Evolutionary conservation across 2,888 invertebrate genomes (phyloP), one percentile per base, ranked within the genome.

Genomic region (Ophraella communa): DNA sequence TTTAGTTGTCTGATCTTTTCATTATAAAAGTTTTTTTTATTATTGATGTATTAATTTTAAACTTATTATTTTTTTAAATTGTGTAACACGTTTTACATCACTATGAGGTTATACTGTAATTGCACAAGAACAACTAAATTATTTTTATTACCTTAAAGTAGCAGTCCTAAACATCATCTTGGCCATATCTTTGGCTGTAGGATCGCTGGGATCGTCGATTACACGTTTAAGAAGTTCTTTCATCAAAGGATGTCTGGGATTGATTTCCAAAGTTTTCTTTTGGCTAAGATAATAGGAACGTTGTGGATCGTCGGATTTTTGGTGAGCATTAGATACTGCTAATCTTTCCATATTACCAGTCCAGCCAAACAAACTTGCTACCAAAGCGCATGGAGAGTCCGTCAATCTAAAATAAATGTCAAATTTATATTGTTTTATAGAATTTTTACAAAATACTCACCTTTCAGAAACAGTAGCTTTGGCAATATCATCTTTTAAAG

Each of bases 281-380:
- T 97, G 96, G 78, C 90, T 91, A 47, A 96, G 84, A 81, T 97
- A 95, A 81, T 94, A 93, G 75, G 88, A 88, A 78, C 94, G 90
- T 79, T 95, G 94, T 33, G 94, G 92, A 85, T 97, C 96, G 79
- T 97, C 94, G 3, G 91, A 82, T 82, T 98, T 98, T 82, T 97
- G 96, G 83, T 98, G 98, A 14, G 98, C 97, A 84, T 99, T 98
- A 51, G 94, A 93, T 69, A 93, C 84, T 68, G 98, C 96, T 71
- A 98, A 88, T 54, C 98, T 88, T 85, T 98, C 98, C 98, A 99
- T 98, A 84, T 98, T 98, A 76, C 98, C 98, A 75, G 98, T 97
- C 98, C 98, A 98, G 73, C 98, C 98, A 84, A 96, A 98, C 86
- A 94, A 91, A 65, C 94, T 93, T 71, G 98, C 98, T 52, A 98